Conservation (phyloP, 2,113 vertebrate species). For the Brachyistius frenatus region DNA sequence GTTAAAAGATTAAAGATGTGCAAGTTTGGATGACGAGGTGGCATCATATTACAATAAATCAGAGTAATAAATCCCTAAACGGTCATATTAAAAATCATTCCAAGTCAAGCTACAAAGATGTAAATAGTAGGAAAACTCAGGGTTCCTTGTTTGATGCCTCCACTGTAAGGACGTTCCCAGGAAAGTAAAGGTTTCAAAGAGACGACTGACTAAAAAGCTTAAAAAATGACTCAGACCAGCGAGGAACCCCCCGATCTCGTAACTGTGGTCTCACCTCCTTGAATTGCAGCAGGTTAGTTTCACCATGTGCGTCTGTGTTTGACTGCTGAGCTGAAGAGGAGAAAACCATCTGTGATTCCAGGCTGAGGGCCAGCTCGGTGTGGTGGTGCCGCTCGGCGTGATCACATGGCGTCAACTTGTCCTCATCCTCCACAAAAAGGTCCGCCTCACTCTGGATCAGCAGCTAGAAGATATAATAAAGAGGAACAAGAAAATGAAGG, state of each 20-base stretch:
- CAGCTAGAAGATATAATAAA: slow-evolving; percentile 57
- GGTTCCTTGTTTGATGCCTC: not conserved
- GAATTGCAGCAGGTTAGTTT: slow-evolving; percentile 72
- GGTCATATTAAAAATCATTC: not conserved
- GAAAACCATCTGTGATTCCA: slow-evolving; percentile 84
- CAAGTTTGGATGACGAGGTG: not conserved
- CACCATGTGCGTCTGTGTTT: slow-evolving; percentile 64
- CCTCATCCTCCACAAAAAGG: slow-evolving; percentile 81
- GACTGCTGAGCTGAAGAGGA: slow-evolving; percentile 75
- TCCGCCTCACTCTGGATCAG: slow-evolving; percentile 80
- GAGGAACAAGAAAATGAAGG: slow-evolving; percentile 15
- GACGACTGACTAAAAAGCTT: not conserved
- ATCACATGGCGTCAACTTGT: slow-evolving; percentile 81
- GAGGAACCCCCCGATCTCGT: slow-evolving; percentile 40
- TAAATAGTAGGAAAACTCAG: not conserved
- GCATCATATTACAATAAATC: not conserved
- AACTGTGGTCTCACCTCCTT: slow-evolving; percentile 73
- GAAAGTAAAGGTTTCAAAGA: slow-evolving; percentile 15
- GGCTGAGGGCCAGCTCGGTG: slow-evolving; percentile 82
- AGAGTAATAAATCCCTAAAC: not conserved
- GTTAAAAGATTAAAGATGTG: not conserved
- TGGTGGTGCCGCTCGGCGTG: slow-evolving; percentile 81
- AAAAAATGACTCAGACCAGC: slow-evolving; percentile 49
- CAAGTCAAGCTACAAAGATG: not conserved
- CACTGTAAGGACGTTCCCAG: not conserved